These are phyloP conservation scores for Aurelia aurita DNA, from an alignment of 30 jellyfish, hydroid and myxozoan genomes.

Conservation along the genomic window DNA sequence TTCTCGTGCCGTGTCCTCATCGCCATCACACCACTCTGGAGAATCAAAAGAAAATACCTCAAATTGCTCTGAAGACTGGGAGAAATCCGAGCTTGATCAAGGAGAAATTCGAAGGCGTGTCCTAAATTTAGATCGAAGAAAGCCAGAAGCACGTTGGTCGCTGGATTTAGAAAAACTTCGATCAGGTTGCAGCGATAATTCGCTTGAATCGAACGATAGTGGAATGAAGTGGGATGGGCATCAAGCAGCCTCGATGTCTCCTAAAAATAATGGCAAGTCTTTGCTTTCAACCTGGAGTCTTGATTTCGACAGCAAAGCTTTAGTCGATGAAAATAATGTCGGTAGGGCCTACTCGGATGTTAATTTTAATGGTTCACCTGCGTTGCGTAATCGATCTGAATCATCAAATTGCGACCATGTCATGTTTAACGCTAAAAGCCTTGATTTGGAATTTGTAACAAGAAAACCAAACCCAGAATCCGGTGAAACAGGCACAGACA, in stretches of 20 bases:
- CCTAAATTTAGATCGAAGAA: constrained; percentile 34
- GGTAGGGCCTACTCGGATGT: constrained; percentile 60
- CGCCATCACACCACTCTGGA: not conserved
- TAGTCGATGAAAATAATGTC: constrained; percentile 25
- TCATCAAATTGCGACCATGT: constrained; percentile 25
- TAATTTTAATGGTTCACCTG: constrained; percentile 59
- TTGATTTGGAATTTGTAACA: constrained; percentile 54
- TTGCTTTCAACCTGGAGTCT: constrained; percentile 69
- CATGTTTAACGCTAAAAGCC: constrained; percentile 63
- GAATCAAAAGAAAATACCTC: constrained; percentile 23
- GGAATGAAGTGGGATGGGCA: constrained; percentile 66
- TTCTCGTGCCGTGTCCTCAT: no score
- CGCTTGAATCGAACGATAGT: constrained; percentile 14
- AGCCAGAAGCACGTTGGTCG: constrained; percentile 74
- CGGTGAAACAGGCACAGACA: constrained; percentile 8
- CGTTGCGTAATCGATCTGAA: constrained; percentile 11
- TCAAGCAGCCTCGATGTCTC: not conserved
- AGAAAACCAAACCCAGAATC: constrained; percentile 9
- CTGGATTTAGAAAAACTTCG: constrained; percentile 64
- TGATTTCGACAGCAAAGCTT: constrained; percentile 26
- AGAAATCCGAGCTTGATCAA: constrained; percentile 12
- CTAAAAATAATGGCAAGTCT: constrained; percentile 2
- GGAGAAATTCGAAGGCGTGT: constrained; percentile 49
- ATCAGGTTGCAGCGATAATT: constrained; percentile 47
- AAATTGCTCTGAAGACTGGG: constrained; percentile 21